phyloP scores from a whole-genome alignment of 2,797 vertebrate species.

The Caiman crocodilus region DNA sequence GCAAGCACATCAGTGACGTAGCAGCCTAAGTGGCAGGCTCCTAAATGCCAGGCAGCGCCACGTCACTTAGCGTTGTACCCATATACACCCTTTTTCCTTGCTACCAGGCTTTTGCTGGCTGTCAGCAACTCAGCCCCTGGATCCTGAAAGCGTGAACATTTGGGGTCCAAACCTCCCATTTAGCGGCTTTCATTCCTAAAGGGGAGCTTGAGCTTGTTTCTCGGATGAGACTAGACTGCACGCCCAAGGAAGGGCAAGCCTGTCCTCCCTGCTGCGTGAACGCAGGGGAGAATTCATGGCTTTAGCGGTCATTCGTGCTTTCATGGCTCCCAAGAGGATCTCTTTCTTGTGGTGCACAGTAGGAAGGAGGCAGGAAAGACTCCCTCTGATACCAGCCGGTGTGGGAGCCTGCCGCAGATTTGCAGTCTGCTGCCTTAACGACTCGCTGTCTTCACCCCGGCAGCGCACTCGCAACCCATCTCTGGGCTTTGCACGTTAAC shows the following conservation, averaged over 20 bases:
- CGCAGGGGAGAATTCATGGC: background rate
- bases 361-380: background rate
- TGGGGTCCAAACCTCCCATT: background rate
- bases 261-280: background rate
- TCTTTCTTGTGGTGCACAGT: background rate
- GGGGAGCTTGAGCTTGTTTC: background rate
- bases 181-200: background rate
- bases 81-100: background rate
- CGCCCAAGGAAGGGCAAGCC: background rate
- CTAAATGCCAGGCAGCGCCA: background rate
- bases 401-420: background rate
- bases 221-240: background rate
- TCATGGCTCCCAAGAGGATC: background rate
- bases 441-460: too few relatives aligned
- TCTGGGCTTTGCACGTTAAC: background rate
- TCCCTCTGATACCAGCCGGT: background rate
- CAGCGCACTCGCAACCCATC: too few relatives aligned
- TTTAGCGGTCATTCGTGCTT: conserved; percentile 21
- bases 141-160: background rate
- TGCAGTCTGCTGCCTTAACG: too few relatives aligned
- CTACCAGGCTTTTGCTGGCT: background rate
- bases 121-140: background rate
- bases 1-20: background rate
- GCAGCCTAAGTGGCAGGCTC: background rate
- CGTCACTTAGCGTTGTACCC: background rate